These are phyloP conservation scores for Gopherus evgoodei DNA, from an alignment of 2,113 vertebrate genomes.

Conservation along the genomic window DNA sequence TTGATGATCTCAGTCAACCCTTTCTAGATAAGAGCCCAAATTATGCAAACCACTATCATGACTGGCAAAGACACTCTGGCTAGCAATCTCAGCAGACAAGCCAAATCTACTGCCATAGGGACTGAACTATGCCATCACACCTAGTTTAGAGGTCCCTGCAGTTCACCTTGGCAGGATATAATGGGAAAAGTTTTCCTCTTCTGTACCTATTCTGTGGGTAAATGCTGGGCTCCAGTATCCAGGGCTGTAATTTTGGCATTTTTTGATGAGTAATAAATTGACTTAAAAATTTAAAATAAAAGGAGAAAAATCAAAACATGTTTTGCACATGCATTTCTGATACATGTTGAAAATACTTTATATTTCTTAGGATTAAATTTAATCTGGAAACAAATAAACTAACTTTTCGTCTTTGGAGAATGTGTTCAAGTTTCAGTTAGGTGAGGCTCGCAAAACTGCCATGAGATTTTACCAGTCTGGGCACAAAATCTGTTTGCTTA, in stretches of 20 bases:
- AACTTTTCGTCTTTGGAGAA: not conserved
- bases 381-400: not conserved
- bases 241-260: not conserved
- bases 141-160: not conserved
- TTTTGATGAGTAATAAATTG: not conserved
- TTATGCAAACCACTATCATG: not conserved
- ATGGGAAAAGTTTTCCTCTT: not conserved
- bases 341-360: not conserved
- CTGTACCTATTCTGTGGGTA: not conserved
- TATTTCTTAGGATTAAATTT: not conserved
- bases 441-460: not conserved
- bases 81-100: not conserved
- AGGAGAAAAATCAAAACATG: not conserved
- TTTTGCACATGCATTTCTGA: not conserved
- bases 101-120: not conserved
- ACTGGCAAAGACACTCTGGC: not conserved
- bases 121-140: not conserved
- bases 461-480: not conserved
- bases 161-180: not conserved
- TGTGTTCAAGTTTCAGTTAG: not conserved
- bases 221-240: not conserved
- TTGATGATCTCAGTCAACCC: not conserved
- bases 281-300: not conserved
- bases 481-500: not conserved
- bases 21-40: not conserved